Conservation (phyloP, 2,888 invertebrate genomes). For the Dryobota labecula region DNA sequence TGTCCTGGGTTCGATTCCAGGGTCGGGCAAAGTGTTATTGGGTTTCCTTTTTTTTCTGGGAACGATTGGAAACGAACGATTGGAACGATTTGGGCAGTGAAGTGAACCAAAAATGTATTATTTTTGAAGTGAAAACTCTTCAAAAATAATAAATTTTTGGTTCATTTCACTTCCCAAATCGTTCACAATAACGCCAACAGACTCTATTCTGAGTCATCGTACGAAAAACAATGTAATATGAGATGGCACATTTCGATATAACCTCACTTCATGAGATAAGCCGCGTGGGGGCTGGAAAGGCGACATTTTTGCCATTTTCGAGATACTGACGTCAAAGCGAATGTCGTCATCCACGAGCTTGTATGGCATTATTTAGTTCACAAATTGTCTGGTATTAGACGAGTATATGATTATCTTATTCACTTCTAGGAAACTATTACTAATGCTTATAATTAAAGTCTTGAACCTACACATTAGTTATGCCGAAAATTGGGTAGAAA, state of each 20-base stretch:
- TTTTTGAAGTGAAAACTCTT: too few relatives aligned
- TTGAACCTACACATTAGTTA: too few relatives aligned
- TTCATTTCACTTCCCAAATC: too few relatives aligned
- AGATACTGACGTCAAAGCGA: constrained; percentile 15
- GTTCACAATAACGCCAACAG: constrained; percentile 3
- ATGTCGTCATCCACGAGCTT: constrained; percentile 2
- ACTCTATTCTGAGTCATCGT: constrained; percentile 30
- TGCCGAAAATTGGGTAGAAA: background rate
- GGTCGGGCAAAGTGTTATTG: too few relatives aligned
- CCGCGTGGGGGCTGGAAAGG: background rate
- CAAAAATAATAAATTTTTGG: too few relatives aligned
- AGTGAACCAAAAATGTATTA: too few relatives aligned
- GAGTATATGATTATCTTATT: background rate
- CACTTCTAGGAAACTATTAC: background rate
- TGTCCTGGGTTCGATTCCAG: too few relatives aligned
- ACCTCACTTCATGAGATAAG: constrained; percentile 41
- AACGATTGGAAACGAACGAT: too few relatives aligned
- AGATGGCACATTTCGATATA: constrained; percentile 28
- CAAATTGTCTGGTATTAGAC: constrained; percentile 6
- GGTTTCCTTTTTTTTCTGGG: too few relatives aligned
- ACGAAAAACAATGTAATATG: constrained; percentile 38
- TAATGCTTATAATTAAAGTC: background rate
- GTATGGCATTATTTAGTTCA: constrained; percentile 5
- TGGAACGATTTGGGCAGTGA: too few relatives aligned
- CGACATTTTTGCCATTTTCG: constrained; percentile 28